A percentile compares a stretch with the other conserved stretches of the same genome.
Conservation (phyloP, 1,140 invertebrate genomes). For the Lysiphlebus fabarum region DNA sequence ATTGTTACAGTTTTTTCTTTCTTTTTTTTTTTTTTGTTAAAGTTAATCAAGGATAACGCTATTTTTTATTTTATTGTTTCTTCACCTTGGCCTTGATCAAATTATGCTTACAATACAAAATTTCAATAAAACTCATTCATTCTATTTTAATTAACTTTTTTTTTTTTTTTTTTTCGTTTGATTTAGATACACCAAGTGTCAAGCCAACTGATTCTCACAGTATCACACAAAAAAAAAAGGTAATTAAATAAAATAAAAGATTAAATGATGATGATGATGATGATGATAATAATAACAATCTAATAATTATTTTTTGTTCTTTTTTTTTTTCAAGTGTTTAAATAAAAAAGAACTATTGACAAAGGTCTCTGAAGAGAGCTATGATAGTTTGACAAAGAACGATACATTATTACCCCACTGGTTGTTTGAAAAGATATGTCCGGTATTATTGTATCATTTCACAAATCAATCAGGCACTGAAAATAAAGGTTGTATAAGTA, state of each 20-base stretch:
- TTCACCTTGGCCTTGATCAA: no score
- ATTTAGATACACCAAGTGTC: conserved; percentile 10
- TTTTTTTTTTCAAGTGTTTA: conserved; percentile 46
- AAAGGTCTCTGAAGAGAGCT: conserved; percentile 37
- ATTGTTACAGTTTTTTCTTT: no score
- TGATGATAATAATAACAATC: no score
- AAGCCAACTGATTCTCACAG: neutral
- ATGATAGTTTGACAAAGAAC: conserved; percentile 28
- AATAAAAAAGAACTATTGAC: conserved; percentile 46
- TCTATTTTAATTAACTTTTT: conserved; percentile 2
- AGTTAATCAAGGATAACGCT: no score
- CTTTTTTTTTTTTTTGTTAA: no score
- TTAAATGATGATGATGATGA: no score
- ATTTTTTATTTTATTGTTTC: no score
- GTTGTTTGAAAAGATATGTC: conserved; percentile 60
- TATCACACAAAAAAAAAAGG: conserved; percentile 1
- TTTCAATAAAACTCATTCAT: neutral
- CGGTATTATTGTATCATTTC: conserved; percentile 65
- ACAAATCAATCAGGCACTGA: conserved; percentile 55
- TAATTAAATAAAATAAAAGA: neutral
- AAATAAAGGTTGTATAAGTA: conserved; percentile 58
- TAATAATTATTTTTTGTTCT: neutral
- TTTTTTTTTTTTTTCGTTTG: no score
- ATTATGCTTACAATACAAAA: neutral
- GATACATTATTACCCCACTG: conserved; percentile 41